These are phyloP conservation scores for Eira barbara DNA, from an alignment of 2,113 vertebrate species.

Conservation along the genomic window DNA sequence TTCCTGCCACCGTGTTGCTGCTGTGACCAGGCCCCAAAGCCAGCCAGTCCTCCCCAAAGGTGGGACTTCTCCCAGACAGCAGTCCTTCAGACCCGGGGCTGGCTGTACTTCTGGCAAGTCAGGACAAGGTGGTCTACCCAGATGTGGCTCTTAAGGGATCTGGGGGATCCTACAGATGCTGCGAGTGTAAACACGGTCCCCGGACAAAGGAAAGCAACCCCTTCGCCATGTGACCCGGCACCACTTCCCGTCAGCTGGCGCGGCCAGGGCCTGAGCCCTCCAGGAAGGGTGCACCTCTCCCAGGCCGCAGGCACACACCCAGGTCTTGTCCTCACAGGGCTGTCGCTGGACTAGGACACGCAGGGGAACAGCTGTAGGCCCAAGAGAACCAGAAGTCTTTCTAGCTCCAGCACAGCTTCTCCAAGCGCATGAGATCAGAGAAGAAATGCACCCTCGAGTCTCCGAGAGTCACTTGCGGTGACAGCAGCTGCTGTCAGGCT, in stretches of 20 bases:
- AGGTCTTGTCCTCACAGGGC: not conserved
- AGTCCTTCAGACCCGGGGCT: not conserved
- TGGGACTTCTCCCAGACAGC: not conserved
- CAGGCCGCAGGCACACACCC: not conserved
- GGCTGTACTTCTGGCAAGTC: not conserved
- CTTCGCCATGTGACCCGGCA: not conserved
- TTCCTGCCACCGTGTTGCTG: not conserved
- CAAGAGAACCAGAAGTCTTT: not conserved
- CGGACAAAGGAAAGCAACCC: not conserved
- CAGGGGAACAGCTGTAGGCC: not conserved
- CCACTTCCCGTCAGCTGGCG: not conserved
- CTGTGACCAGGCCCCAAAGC: not conserved
- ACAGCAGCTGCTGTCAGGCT: not conserved
- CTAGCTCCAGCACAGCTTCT: not conserved
- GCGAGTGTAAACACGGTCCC: not conserved
- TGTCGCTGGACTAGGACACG: too few species aligned
- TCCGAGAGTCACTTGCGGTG: not conserved
- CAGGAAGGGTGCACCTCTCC: not conserved
- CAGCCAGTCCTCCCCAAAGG: not conserved
- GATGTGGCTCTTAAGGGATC: not conserved
- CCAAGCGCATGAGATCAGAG: not conserved
- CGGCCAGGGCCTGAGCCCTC: not conserved
- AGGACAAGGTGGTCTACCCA: rapidly evolving
- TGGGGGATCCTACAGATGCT: not conserved
- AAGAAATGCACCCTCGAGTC: not conserved